Evolutionary conservation across 2,888 invertebrate genomes (phyloP).

Genomic region (Lacanobia wlatinum): DNA sequence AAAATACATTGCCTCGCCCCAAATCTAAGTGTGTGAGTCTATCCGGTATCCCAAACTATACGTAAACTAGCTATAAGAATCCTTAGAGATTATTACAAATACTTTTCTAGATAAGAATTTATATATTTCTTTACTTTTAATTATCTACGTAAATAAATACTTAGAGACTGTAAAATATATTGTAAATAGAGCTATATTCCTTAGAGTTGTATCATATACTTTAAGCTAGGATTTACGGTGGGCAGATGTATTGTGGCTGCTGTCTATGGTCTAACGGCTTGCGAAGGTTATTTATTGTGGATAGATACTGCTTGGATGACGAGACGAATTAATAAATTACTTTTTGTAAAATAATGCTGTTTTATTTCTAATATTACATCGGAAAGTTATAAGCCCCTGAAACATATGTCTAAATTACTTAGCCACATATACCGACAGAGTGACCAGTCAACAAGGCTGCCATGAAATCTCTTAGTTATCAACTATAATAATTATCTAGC

Average conservation of each 20-base stretch:
- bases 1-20: not conserved
- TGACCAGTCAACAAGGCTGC: no score
- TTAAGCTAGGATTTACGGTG: slow-evolving; percentile 44
- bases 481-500: no score
- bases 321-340: slow-evolving; percentile 63
- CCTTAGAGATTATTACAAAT: slow-evolving; percentile 36
- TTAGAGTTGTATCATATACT: slow-evolving; percentile 59
- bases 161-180: slow-evolving; percentile 66
- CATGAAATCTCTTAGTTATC: no score
- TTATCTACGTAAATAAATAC: slow-evolving; percentile 40
- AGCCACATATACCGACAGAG: no score
- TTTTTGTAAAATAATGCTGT: slow-evolving; percentile 58
- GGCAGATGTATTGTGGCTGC: slow-evolving; percentile 44
- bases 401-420: no score
- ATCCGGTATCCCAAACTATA: slow-evolving; percentile 44
- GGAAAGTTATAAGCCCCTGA: no score
- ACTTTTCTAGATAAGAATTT: slow-evolving; percentile 36
- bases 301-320: slow-evolving; percentile 52
- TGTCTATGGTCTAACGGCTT: slow-evolving; percentile 46
- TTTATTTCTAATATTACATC: slow-evolving; percentile 30
- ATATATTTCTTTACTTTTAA: slow-evolving; percentile 23
- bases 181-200: slow-evolving; percentile 59
- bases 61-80: slow-evolving; percentile 41
- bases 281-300: slow-evolving; percentile 64
- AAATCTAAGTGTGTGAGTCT: not conserved